phyloP scores from a whole-genome alignment of 2,888 invertebrate genomes.

The Acanthosepion lycidas region DNA sequence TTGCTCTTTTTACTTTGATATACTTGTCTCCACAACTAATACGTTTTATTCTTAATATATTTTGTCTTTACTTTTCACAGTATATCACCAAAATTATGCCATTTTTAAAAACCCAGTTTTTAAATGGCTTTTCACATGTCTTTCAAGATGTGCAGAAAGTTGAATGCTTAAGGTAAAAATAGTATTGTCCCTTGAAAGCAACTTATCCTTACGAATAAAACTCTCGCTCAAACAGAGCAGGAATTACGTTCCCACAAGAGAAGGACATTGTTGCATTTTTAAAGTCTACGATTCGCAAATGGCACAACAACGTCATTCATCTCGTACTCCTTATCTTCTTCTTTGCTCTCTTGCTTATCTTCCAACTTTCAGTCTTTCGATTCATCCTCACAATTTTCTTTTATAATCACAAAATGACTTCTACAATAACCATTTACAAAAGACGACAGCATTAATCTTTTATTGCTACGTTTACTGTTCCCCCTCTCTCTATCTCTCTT shows the following conservation, averaged over 20 bases:
- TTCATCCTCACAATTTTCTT: background rate
- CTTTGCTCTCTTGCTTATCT: background rate
- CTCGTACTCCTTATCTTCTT: background rate
- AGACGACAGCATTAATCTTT: background rate
- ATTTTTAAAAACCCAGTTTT: background rate
- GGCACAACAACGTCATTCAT: background rate
- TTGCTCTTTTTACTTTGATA: no score
- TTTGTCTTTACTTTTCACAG: no score
- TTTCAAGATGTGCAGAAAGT: background rate
- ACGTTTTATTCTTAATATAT: no score
- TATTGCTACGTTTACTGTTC: background rate
- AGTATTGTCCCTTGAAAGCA: background rate
- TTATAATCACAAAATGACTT: background rate
- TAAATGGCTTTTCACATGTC: background rate
- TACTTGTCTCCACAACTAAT: no score
- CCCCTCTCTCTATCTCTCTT: background rate
- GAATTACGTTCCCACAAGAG: background rate
- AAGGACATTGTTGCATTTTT: background rate
- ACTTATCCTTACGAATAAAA: background rate
- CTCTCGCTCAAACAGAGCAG: background rate
- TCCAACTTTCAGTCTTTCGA: background rate
- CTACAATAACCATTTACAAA: background rate
- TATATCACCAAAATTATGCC: no score
- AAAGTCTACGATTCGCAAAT: background rate
- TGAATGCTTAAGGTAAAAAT: background rate